Evolutionary conservation across 2,113 vertebrate genomes (phyloP).

Genomic region (Etia nguti): DNA sequence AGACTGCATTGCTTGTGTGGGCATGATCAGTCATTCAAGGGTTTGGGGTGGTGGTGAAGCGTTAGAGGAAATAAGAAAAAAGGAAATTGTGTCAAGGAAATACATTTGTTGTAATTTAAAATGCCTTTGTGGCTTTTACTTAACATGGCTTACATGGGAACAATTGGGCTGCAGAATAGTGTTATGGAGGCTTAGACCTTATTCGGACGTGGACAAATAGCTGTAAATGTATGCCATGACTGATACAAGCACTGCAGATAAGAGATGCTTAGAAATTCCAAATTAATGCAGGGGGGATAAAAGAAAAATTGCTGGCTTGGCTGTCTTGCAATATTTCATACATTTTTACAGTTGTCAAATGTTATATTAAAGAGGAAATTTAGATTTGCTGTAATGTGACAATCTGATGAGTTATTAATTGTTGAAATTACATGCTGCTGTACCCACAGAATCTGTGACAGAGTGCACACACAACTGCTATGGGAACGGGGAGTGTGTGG

Average conservation of each 20-base stretch:
- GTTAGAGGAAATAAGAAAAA: slow-evolving; percentile 8
- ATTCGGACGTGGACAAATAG: slow-evolving; percentile 55
- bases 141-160: slow-evolving; percentile 34
- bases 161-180: neutral
- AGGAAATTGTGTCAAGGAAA: slow-evolving; percentile 43
- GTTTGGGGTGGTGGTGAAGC: neutral
- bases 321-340: neutral
- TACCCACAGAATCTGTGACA: slow-evolving; percentile 86
- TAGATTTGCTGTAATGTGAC: slow-evolving; percentile 7
- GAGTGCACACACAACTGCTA: slow-evolving; percentile 97
- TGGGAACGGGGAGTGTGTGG: slow-evolving; percentile 95
- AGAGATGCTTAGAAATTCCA: slow-evolving; percentile 19
- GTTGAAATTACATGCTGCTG: slow-evolving; percentile 5
- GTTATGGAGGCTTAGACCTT: slow-evolving; percentile 63
- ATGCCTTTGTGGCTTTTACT: slow-evolving; percentile 48
- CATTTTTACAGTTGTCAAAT: slow-evolving; percentile 18
- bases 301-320: neutral
- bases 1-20: slow-evolving; percentile 56
- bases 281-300: neutral
- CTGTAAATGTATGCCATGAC: slow-evolving; percentile 46
- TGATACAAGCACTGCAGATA: slow-evolving; percentile 7
- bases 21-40: slow-evolving; percentile 67
- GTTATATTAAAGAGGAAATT: neutral
- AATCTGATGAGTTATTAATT: slow-evolving; percentile 31
- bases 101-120: slow-evolving; percentile 60